Percentiles rank a stretch among this genome's conserved stretches.
These are phyloP conservation scores for Myotis yumanensis DNA, from an alignment of 2,113 vertebrate genomes.

Conservation along the genomic window DNA sequence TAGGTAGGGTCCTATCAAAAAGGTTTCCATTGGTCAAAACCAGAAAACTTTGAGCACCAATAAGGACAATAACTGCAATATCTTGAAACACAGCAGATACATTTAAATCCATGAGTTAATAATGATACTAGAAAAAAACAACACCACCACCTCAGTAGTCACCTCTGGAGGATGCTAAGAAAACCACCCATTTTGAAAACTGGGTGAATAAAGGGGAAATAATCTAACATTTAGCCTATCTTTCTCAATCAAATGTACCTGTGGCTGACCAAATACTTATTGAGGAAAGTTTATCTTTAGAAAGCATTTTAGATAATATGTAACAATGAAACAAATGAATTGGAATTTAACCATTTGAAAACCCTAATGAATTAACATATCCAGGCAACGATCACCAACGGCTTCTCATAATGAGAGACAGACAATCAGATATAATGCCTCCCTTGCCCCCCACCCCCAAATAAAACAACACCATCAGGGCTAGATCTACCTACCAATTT, in stretches of 20 bases:
- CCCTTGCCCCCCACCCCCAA: no score
- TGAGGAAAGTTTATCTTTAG: background rate
- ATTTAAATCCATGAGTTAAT: background rate
- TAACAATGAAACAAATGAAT: background rate
- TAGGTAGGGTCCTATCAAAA: background rate
- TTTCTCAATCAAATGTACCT: conserved; percentile 28
- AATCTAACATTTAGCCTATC: background rate
- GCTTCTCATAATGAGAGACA: background rate
- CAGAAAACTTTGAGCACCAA: background rate
- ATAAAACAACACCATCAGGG: background rate
- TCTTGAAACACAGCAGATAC: background rate
- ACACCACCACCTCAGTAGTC: background rate
- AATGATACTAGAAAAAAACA: background rate
- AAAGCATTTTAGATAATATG: background rate
- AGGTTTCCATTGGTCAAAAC: background rate
- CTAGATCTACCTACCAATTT: background rate
- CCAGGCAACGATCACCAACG: background rate
- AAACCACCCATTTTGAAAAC: conserved; percentile 17
- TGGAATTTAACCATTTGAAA: background rate
- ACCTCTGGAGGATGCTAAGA: background rate
- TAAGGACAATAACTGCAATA: background rate
- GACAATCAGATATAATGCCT: background rate
- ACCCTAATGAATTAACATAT: background rate
- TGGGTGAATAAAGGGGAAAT: background rate
- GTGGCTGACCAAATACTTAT: background rate